These are phyloP conservation scores for Grapholita molesta DNA, from an alignment of 1,140 invertebrate species.

Conservation along the genomic window DNA sequence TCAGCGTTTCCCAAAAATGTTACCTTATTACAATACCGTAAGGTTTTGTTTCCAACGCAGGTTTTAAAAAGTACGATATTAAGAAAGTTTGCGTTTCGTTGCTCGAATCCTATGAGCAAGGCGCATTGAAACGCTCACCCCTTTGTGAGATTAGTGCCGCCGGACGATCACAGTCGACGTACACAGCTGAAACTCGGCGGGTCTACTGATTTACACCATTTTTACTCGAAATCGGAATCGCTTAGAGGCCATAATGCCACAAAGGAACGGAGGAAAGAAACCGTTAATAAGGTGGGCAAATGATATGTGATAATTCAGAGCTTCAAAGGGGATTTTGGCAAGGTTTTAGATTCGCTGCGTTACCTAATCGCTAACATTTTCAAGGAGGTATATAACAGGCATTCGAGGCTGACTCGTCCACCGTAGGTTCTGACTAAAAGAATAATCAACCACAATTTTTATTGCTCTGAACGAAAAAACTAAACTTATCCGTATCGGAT, in stretches of 20 bases:
- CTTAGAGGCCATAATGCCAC: not conserved
- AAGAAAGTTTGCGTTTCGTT: not conserved
- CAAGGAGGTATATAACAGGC: too few species aligned
- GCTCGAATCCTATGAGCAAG: not conserved
- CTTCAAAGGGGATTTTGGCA: not conserved
- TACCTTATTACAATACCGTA: not conserved
- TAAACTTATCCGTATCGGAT: too few species aligned
- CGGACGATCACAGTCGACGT: not conserved
- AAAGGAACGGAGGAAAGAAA: not conserved
- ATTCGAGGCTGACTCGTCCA: too few species aligned
- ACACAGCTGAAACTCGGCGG: not conserved
- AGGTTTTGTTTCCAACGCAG: not conserved
- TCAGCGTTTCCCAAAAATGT: not conserved
- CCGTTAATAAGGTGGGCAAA: not conserved
- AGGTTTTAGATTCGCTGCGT: not conserved
- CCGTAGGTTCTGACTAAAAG: too few species aligned
- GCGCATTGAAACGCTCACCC: not conserved
- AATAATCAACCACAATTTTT: too few species aligned
- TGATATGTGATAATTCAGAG: not conserved
- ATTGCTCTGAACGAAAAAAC: too few species aligned
- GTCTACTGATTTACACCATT: not conserved
- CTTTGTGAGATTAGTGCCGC: conserved; percentile 5
- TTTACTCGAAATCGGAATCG: not conserved
- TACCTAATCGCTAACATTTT: too few species aligned
- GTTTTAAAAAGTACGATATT: not conserved